Percentiles rank a stretch among this genome's conserved stretches.
Conservation (phyloP, 2,113 vertebrate genomes). For the cat (Felis catus) region F.catus_Fca126_mat1.0 CM031413.1:43621001-43621500, state of each 20-base stretch:
- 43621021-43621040: neutral
- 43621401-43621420: neutral
- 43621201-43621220: neutral
- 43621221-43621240: neutral
- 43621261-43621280: neutral
- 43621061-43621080: neutral
- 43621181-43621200: neutral
- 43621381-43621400: neutral
- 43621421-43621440: neutral
- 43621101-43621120: neutral
- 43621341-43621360: neutral
- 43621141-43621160: neutral
- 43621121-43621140: neutral
- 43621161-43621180: neutral
- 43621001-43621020: neutral
- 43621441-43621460: neutral
- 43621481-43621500: neutral
- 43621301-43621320: neutral
- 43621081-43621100: neutral
- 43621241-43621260: neutral
- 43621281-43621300: neutral
- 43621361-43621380: neutral
- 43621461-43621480: too few species aligned
- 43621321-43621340: neutral
- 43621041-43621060: neutral